These are phyloP conservation scores for Dasysyrphus tricinctus DNA, from an alignment of 2,888 invertebrate species.

Conservation along the genomic window DNA sequence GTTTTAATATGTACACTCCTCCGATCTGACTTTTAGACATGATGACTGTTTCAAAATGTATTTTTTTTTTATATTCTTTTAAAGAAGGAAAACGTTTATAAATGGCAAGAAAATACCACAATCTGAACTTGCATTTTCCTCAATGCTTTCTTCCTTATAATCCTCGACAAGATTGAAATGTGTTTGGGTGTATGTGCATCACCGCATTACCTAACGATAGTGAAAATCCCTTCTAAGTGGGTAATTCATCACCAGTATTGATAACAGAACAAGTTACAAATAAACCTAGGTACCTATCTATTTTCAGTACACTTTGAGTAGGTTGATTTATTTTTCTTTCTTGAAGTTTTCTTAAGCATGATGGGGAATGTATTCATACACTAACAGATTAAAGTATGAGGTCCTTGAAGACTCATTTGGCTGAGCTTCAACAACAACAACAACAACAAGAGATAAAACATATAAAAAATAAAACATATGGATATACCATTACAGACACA, in stretches of 20 bases:
- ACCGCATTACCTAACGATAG: slow-evolving; percentile 5
- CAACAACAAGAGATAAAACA: slow-evolving; percentile 20
- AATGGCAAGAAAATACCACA: slow-evolving; percentile 13
- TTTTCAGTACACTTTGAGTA: slow-evolving; percentile 12
- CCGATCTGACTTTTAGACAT: background rate
- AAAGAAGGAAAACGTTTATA: slow-evolving; percentile 16
- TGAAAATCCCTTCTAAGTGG: slow-evolving; percentile 37
- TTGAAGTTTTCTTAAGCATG: slow-evolving; percentile 5
- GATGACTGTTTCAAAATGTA: background rate
- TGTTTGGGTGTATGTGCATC: slow-evolving; percentile 3
- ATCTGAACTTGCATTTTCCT: slow-evolving; percentile 5
- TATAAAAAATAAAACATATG: too few species aligned
- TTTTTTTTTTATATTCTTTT: background rate
- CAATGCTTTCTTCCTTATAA: slow-evolving; percentile 18
- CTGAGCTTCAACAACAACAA: background rate
- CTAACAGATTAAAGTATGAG: slow-evolving; percentile 59
- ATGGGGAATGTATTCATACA: slow-evolving; percentile 48
- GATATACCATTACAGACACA: slow-evolving; percentile 38
- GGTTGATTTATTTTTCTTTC: slow-evolving; percentile 44
- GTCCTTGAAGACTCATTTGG: slow-evolving; percentile 55
- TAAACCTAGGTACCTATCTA: slow-evolving; percentile 4
- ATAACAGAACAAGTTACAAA: slow-evolving; percentile 35
- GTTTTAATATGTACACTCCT: background rate
- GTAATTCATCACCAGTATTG: slow-evolving; percentile 52
- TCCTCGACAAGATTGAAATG: slow-evolving; percentile 14